phyloP scores from a whole-genome alignment of 2,113 vertebrate genomes.

The Crypturellus undulatus region DNA sequence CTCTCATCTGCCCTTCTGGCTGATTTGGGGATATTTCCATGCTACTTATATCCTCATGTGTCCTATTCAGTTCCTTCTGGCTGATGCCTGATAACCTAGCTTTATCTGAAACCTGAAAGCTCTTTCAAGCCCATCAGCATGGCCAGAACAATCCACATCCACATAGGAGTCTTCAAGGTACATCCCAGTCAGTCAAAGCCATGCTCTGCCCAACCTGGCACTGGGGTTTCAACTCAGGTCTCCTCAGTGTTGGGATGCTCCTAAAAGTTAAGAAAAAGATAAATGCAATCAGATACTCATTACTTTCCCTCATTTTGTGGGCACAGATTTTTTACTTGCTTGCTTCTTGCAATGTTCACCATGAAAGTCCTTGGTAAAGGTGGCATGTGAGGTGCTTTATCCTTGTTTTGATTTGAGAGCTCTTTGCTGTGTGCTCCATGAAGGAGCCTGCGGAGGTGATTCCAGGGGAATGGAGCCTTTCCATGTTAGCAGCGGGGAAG shows the following conservation, averaged over 20 bases:
- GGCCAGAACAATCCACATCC: not conserved
- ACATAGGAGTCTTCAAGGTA: not conserved
- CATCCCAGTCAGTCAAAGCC: not conserved
- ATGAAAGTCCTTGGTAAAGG: accelerated
- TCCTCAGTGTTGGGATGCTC: not conserved
- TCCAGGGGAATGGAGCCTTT: not conserved
- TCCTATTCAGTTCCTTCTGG: not conserved
- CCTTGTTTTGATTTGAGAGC: accelerated
- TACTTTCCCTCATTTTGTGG: not conserved
- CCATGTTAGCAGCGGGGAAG: accelerated
- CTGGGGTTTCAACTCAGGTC: not conserved
- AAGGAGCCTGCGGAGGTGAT: not conserved
- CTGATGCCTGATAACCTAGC: not conserved
- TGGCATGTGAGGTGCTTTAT: not conserved
- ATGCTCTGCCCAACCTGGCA: not conserved
- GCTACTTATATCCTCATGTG: not conserved
- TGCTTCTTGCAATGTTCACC: not conserved
- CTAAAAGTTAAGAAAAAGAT: not conserved
- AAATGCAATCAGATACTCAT: not conserved
- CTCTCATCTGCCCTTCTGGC: not conserved
- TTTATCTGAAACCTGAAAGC: not conserved
- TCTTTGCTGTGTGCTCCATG: accelerated
- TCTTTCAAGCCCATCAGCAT: not conserved
- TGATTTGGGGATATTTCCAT: not conserved
- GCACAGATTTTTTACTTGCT: not conserved